These are phyloP conservation scores for Meloidogyne floridensis DNA, from an alignment of 1,140 invertebrate species.

Conservation along the genomic window DNA sequence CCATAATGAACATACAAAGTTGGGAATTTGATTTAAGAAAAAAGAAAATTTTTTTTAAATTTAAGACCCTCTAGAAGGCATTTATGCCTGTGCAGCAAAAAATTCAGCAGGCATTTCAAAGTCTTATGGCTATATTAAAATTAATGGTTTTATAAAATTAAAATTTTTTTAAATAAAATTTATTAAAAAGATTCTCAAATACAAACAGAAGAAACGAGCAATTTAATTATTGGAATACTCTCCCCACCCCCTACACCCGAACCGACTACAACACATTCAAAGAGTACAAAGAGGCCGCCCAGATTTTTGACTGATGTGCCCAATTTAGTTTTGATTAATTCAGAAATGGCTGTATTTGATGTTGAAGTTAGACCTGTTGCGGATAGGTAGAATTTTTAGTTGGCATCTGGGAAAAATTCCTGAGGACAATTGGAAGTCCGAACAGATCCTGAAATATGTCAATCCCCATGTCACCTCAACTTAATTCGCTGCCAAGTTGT, in stretches of 20 bases:
- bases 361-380: conserved; percentile 51
- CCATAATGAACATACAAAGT: conserved; percentile 25
- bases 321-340: conserved; percentile 49
- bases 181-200: not conserved
- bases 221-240: conserved; percentile 12
- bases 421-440: too few relatives aligned
- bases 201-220: conserved; percentile 16
- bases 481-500: too few relatives aligned
- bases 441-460: too few relatives aligned
- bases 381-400: not conserved
- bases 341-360: conserved; percentile 55
- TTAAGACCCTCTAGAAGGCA: conserved; percentile 15
- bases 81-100: conserved; percentile 12
- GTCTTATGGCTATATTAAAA: conserved; percentile 60
- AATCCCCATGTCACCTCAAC: too few relatives aligned
- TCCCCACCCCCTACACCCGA: not conserved
- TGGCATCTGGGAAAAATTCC: too few relatives aligned
- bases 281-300: conserved; percentile 31
- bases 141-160: conserved; percentile 43
- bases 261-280: conserved; percentile 25
- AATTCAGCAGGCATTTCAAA: conserved; percentile 58
- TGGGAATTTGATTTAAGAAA: not conserved
- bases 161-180: not conserved
- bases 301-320: conserved; percentile 52
- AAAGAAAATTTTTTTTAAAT: not conserved